These are phyloP conservation scores for Stenotaenia linearis DNA, from an alignment of 2,888 invertebrate genomes.

Conservation along the genomic window DNA sequence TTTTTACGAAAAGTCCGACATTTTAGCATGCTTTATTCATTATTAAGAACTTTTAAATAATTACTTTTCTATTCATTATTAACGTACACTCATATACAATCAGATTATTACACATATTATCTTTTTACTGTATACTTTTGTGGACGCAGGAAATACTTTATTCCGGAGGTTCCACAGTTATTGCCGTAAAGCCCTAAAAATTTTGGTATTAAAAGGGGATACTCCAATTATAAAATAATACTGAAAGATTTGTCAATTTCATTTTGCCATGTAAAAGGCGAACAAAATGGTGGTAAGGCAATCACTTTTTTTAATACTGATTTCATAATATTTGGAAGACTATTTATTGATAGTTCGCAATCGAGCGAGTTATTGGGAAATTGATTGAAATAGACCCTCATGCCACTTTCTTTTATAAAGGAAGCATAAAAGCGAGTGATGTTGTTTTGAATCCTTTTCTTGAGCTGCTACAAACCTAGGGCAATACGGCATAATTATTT, in stretches of 20 bases:
- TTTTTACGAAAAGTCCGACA: not conserved
- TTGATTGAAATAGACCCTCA: not conserved
- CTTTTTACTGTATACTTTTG: not conserved
- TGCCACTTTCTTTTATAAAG: not conserved
- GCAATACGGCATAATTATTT: not conserved
- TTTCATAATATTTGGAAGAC: not conserved
- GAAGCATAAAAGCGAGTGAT: not conserved
- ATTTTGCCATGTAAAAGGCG: not conserved
- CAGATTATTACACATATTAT: not conserved
- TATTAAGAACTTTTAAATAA: not conserved
- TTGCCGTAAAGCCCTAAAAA: conserved; percentile 5
- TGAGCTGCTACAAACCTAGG: not conserved
- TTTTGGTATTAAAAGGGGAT: not conserved
- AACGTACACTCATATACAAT: not conserved
- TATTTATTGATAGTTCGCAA: conserved; percentile 4
- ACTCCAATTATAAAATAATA: conserved; percentile 2
- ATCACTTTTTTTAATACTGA: not conserved
- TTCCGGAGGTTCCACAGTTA: not conserved
- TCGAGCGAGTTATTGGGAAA: not conserved
- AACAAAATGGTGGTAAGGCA: not conserved
- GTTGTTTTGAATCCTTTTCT: not conserved
- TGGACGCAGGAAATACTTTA: not conserved
- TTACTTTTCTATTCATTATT: not conserved
- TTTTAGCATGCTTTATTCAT: not conserved
- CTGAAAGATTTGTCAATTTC: not conserved